Evolutionary conservation across 2,888 invertebrate genomes (phyloP), one percentile per base, ranked within the genome.

Genomic region (Tyria jacobaeae): DNA sequence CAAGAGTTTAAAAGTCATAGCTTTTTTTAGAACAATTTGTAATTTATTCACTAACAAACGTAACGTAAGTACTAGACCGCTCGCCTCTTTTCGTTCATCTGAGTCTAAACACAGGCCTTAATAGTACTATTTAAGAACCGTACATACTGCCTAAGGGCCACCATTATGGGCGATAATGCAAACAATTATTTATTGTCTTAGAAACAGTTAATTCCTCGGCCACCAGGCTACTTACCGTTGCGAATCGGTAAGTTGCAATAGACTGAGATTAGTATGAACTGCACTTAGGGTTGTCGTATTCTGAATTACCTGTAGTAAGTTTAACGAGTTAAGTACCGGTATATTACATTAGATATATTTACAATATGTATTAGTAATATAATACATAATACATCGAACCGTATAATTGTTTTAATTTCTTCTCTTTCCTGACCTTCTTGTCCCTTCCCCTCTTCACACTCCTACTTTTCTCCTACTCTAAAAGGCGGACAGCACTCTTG

Each of bases 111-210:
- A 3, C 2, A 0, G 24, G 15, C 21, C 21, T 15, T 57, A 57
- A 57, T 50, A 57, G 57, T 41, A 12, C 51, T 53, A 68, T 52
- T 68, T 64, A 62, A 41, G 64, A 17, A 47, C 24, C 12, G 39
- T 57, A 60, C 60, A 59, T 62, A 60, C 66, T 44, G 57, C 35
- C 41, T 9, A 15, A 35, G 34, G 55, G 51, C 24, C 39, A 34
- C 47, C 27, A 65, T 63, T 58, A 60, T 62, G 62, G 66, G 78
- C 75, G 82, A 82, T 85, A 81, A 86, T 85, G 79, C 73, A 70
- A 73, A 76, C 77, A 82, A 80, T 83, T 81, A 85, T 85, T 85
- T 83, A 84, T 83, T 84, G 79, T 83, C 75, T 79, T 68, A 69
- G 74, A 73, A 62, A 76, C 71, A 74, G 71, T 81, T 84, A 84